Evolutionary conservation across 1,140 invertebrate genomes (phyloP).

Genomic region (Trichoplusia ni): DNA sequence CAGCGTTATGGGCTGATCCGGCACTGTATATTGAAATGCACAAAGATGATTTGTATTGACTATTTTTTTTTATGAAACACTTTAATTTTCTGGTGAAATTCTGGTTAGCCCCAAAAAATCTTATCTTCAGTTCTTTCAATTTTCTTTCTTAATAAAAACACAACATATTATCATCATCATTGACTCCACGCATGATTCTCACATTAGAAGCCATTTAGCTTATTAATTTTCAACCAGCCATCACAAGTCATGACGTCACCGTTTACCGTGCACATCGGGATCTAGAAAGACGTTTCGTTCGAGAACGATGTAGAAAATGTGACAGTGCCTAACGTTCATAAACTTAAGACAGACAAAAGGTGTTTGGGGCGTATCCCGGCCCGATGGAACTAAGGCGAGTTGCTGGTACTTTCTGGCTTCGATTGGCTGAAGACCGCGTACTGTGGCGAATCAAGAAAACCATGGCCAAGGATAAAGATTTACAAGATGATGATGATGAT

Average conservation of each 20-base stretch:
- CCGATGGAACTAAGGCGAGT: constrained; percentile 6
- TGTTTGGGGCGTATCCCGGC: constrained; percentile 14
- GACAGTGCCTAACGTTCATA: constrained; percentile 2
- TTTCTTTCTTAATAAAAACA: neutral
- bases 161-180: constrained; percentile 1
- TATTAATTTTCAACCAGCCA: constrained; percentile 6
- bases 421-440: constrained; percentile 17
- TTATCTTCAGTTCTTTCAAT: neutral
- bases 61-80: too few species aligned
- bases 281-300: neutral
- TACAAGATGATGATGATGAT: constrained; percentile 26
- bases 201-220: constrained; percentile 6
- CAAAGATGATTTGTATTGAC: too few species aligned
- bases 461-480: constrained; percentile 16
- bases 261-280: constrained; percentile 25
- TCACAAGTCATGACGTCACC: neutral
- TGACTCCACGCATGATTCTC: constrained; percentile 8
- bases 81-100: too few species aligned
- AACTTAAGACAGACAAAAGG: constrained; percentile 20
- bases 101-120: too few species aligned
- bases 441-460: constrained; percentile 26
- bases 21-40: too few species aligned
- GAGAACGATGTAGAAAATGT: neutral
- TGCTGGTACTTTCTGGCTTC: constrained; percentile 21
- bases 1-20: too few species aligned